phyloP scores from a whole-genome alignment of 1,140 invertebrate genomes.

The Sesamia nonagrioides region DNA sequence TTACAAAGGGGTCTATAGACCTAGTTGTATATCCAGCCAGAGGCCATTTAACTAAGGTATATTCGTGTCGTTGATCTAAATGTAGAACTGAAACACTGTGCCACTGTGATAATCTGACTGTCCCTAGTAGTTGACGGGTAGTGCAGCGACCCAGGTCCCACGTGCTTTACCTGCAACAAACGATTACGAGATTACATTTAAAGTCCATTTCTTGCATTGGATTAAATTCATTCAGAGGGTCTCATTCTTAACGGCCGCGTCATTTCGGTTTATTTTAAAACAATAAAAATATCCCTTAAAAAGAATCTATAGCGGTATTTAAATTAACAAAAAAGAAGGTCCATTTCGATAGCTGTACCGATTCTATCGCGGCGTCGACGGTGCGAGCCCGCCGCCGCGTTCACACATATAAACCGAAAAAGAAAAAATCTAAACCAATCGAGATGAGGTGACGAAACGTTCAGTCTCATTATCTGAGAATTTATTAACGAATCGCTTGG shows the following conservation, averaged over 20 bases:
- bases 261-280: constrained; percentile 61
- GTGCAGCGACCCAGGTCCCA: constrained; percentile 73
- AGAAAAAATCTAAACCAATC: constrained; percentile 82
- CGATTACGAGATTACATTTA: constrained; percentile 42
- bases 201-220: background rate
- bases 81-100: constrained; percentile 75
- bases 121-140: constrained; percentile 63
- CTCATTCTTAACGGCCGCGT: constrained; percentile 36
- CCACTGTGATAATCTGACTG: constrained; percentile 73
- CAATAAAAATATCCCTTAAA: constrained; percentile 73
- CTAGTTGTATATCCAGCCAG: constrained; percentile 53
- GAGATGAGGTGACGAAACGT: constrained; percentile 87
- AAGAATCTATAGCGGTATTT: constrained; percentile 80
- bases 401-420: constrained; percentile 83
- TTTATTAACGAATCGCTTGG: constrained; percentile 86
- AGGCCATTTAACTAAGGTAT: constrained; percentile 55
- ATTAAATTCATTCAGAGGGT: constrained; percentile 37
- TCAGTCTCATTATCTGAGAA: constrained; percentile 87
- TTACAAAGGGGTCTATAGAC: constrained; percentile 60
- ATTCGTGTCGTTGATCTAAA: constrained; percentile 59
- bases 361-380: constrained; percentile 78
- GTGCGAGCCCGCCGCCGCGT: constrained; percentile 75
- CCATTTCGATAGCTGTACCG: constrained; percentile 73
- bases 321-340: constrained; percentile 83
- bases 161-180: constrained; percentile 84